Evolutionary conservation across 2,113 vertebrate genomes (phyloP), one percentile per base, ranked within the genome.

Genomic region (Mohoua ochrocephala): DNA sequence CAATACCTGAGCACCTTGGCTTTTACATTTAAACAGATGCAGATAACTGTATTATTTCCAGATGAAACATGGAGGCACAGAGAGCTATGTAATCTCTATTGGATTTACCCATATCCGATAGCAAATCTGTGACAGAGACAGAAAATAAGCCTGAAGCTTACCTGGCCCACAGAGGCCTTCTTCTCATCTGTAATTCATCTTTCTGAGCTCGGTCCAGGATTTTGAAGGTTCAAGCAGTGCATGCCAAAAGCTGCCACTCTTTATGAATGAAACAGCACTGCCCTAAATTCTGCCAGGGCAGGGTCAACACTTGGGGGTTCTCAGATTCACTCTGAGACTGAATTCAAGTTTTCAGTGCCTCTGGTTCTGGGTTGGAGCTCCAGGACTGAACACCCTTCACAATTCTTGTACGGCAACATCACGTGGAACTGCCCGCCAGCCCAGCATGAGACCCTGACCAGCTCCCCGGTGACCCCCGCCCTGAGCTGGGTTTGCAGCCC

Each of bases 401-500:
- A 37, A 2, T 87, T 27, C 27, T 65, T 74, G 15, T 19, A 28
- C 27, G 47, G 31, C 6, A 2, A 2, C 53, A 49, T 73, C 41
- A 7, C 1, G 1, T 83, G 18, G 42, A 27, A 6, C 15, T 22
- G 17, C 11, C 9, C 12, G 56, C 4, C 17, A 67, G 33, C 35
- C 37, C 59, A 56, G 35, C 0, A 0, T 0, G 1, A 60, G 39
- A 69, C 53, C 27, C 30, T 59, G 37, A n/a, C 0, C 3, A 50
- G 14, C 4, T 73, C 18, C 18, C 10, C 14, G 2, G 41, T 20
- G 67, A 42, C 23, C 33, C 5, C 37, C 30, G 26, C 30, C 35
- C 22, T 31, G 35, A 74, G 49, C 8, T 60, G 52, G 24, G 11
- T 71, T 52, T 91, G 19, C 47, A 89, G 68, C 42, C 26, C 68